These are phyloP conservation scores for Pitta sordida DNA, from an alignment of 2,113 vertebrate species.

Conservation along the genomic window DNA sequence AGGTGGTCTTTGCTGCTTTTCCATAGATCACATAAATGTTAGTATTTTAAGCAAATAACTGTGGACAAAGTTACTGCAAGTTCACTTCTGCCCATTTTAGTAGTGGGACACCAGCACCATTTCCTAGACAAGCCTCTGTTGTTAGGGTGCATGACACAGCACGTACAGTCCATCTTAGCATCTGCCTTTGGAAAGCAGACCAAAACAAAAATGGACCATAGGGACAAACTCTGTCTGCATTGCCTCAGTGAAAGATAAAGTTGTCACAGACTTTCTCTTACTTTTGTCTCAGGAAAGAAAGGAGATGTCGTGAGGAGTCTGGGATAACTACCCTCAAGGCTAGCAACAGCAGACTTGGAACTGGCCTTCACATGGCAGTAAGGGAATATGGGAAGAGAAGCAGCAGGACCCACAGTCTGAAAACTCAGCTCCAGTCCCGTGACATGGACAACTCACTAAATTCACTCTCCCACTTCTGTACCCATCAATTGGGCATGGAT, in stretches of 20 bases:
- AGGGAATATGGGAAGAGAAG: not conserved
- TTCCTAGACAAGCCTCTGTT: not conserved
- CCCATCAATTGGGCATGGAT: not conserved
- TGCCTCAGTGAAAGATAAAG: not conserved
- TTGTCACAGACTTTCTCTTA: not conserved
- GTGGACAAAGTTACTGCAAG: not conserved
- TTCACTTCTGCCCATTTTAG: not conserved
- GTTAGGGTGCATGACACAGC: not conserved
- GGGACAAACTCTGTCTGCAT: not conserved
- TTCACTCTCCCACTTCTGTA: not conserved
- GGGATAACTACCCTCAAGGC: not conserved
- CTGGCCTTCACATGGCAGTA: not conserved
- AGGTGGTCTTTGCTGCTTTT: constrained; percentile 17
- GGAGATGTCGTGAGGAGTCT: not conserved
- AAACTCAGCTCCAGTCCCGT: not conserved
- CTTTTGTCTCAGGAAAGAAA: not conserved
- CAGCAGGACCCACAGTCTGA: not conserved
- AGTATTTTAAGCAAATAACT: constrained; percentile 10
- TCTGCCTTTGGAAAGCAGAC: not conserved
- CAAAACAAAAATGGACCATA: not conserved
- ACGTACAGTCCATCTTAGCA: not conserved
- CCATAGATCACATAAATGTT: not conserved
- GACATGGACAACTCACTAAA: not conserved
- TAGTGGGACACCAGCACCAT: not conserved
- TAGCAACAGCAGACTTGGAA: not conserved